These are phyloP conservation scores for Drosophila grimshawi DNA, from an alignment of 1,140 invertebrate species.

Conservation along the genomic window DNA sequence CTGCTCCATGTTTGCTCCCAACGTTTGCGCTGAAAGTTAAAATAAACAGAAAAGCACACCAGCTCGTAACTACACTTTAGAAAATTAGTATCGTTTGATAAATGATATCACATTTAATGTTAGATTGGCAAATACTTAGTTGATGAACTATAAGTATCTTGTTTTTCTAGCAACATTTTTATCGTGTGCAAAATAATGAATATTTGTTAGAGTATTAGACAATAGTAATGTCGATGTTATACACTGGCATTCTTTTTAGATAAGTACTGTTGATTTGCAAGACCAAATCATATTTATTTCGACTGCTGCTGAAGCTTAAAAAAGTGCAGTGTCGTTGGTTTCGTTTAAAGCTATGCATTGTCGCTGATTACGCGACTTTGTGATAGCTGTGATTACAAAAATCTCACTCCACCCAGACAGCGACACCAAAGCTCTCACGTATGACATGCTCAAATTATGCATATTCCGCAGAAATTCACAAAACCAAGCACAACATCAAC, in stretches of 20 bases:
- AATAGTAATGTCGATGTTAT: too few relatives aligned
- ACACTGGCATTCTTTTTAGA: too few relatives aligned
- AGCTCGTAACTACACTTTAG: constrained; percentile 32
- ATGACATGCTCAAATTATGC: constrained; percentile 80
- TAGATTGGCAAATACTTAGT: too few relatives aligned
- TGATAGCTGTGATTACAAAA: constrained; percentile 81
- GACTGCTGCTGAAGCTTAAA: constrained; percentile 32
- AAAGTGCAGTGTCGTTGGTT: constrained; percentile 45
- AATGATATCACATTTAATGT: background rate
- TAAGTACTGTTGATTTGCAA: background rate
- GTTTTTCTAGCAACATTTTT: too few relatives aligned
- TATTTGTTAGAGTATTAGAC: too few relatives aligned
- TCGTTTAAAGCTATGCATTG: constrained; percentile 62
- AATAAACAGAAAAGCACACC: constrained; percentile 21
- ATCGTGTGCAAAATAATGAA: too few relatives aligned
- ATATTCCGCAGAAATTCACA: constrained; percentile 70
- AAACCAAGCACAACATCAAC: constrained; percentile 22
- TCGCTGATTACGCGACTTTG: constrained; percentile 78
- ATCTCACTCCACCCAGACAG: constrained; percentile 31
- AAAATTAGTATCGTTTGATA: background rate
- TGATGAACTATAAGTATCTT: too few relatives aligned
- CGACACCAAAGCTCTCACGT: constrained; percentile 51
- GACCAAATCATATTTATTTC: constrained; percentile 4
- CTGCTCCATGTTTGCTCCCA: constrained; percentile 63
- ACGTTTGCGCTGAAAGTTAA: constrained; percentile 66